phyloP scores from a whole-genome alignment of 2,888 invertebrate species.

The Pediacus dermestoides region DNA sequence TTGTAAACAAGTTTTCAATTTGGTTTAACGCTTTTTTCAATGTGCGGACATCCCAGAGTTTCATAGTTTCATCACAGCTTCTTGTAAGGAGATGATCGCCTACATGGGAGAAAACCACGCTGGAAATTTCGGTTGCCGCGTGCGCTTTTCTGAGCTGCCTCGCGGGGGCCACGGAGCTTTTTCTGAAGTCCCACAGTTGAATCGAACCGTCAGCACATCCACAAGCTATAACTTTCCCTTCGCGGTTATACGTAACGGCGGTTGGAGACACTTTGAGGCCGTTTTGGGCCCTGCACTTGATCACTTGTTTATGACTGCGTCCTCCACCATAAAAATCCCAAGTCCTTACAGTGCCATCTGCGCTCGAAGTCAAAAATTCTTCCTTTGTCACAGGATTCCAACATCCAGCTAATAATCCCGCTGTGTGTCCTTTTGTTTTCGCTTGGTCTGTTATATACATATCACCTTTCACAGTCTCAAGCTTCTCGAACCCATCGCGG shows the following conservation, averaged over 20 bases:
- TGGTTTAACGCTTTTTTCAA: conserved; percentile 75
- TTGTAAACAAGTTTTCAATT: conserved; percentile 69
- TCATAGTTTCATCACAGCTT: conserved; percentile 89
- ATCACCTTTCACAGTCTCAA: conserved; percentile 83
- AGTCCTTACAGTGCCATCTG: conserved; percentile 88
- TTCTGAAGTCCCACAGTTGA: conserved; percentile 96
- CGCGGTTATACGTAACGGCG: conserved; percentile 62
- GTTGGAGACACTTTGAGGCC: conserved; percentile 67
- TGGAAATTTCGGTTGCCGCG: conserved; percentile 75
- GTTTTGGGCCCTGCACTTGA: conserved; percentile 82
- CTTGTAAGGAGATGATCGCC: conserved; percentile 75
- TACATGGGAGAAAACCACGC: conserved; percentile 84
- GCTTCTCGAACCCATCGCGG: conserved; percentile 87
- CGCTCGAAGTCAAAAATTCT: conserved; percentile 92
- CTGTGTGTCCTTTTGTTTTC: conserved; percentile 87
- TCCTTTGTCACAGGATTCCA: conserved; percentile 92
- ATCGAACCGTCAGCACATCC: conserved; percentile 94
- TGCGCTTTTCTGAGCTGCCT: conserved; percentile 78
- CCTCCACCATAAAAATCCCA: conserved; percentile 80
- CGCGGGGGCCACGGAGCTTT: conserved; percentile 84
- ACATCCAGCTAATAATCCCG: conserved; percentile 81
- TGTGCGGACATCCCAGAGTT: conserved; percentile 88
- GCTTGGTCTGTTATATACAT: conserved; percentile 91
- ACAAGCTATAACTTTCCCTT: conserved; percentile 76
- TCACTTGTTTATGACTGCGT: conserved; percentile 73